Conservation (phyloP, 2,113 vertebrate genomes). For the Neogale vison region DNA sequence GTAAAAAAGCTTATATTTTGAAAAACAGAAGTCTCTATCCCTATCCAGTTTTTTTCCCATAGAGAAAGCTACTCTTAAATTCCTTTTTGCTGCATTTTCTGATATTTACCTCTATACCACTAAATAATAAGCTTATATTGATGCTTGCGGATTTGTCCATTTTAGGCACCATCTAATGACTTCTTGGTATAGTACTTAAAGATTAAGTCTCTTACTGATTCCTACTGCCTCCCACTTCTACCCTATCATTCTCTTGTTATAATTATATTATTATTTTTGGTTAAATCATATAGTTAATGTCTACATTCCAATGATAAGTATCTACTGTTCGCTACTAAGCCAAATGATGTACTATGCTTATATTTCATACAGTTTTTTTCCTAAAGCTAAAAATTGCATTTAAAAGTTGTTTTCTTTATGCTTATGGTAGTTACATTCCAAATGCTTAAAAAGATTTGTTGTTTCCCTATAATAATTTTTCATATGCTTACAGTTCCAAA, state of each 20-base stretch:
- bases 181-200: neutral
- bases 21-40: neutral
- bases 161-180: neutral
- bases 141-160: neutral
- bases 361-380: neutral
- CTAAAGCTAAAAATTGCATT: neutral
- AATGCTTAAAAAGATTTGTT: neutral
- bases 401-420: neutral
- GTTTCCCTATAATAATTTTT: neutral
- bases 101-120: neutral
- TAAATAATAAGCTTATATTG: neutral
- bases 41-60: neutral
- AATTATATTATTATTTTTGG: neutral
- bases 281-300: neutral
- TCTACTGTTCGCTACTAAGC: neutral
- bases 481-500: neutral
- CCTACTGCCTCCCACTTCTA: neutral
- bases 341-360: neutral
- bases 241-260: neutral
- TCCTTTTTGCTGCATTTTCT: neutral
- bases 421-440: neutral
- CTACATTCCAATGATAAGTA: neutral
- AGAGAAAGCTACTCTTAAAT: neutral
- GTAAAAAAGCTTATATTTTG: neutral
- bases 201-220: neutral